phyloP scores from a whole-genome alignment of 2,888 invertebrate genomes.

The Cinara cedri region DNA sequence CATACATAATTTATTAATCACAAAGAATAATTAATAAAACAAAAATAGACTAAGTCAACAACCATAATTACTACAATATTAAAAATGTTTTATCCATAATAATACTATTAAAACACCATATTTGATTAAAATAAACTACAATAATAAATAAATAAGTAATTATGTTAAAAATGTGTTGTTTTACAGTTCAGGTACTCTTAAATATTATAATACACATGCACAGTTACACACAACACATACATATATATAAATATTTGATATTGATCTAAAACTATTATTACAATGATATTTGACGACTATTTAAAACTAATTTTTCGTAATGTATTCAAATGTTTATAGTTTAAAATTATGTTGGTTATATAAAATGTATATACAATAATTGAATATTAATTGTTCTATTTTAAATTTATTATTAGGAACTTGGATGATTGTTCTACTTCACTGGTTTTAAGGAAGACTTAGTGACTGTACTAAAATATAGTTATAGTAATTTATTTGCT shows the following conservation, averaged over 20 bases:
- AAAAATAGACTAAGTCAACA: constrained; percentile 11
- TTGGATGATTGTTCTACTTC: too few relatives aligned
- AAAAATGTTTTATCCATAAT: constrained; percentile 8
- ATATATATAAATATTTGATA: background rate
- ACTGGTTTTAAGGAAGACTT: background rate
- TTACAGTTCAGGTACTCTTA: constrained; percentile 44
- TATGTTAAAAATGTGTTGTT: constrained; percentile 18
- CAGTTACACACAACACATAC: background rate
- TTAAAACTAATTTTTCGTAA: background rate
- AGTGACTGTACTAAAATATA: background rate
- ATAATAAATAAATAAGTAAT: constrained; percentile 14
- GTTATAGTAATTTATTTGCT: constrained; percentile 6
- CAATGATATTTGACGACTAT: background rate
- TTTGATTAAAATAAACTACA: constrained; percentile 26
- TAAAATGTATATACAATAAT: background rate
- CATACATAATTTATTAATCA: constrained; percentile 18
- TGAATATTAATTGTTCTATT: background rate
- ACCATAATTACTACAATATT: constrained; percentile 20
- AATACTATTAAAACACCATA: constrained; percentile 20
- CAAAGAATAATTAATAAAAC: constrained; percentile 14
- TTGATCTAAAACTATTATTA: background rate
- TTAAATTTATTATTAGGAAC: too few relatives aligned
- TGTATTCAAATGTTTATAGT: background rate
- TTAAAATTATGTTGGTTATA: background rate
- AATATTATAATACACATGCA: background rate